phyloP scores from a whole-genome alignment of 2,888 invertebrate species.

The Theretra japonica region DNA sequence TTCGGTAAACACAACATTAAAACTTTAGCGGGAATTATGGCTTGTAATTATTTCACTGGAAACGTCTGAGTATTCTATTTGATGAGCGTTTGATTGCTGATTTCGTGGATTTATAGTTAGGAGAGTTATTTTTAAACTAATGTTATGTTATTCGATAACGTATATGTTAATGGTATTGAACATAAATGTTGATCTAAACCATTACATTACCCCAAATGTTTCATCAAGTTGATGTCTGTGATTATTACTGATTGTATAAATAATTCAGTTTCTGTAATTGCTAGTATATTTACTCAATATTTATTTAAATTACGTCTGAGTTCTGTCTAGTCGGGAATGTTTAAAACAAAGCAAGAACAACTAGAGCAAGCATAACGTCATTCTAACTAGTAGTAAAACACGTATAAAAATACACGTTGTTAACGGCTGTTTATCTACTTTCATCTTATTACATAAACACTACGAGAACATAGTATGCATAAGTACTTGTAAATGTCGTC shows the following conservation, averaged over 20 bases:
- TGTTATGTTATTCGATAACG: too few species aligned
- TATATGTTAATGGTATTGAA: too few species aligned
- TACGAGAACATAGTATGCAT: conserved; percentile 2
- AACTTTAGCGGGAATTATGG: conserved; percentile 9
- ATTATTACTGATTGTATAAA: too few species aligned
- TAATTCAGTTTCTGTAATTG: background rate
- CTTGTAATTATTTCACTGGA: background rate
- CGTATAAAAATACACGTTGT: background rate
- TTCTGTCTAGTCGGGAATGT: background rate
- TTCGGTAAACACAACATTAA: conserved; percentile 1
- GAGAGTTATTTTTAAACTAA: too few species aligned
- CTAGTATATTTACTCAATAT: background rate
- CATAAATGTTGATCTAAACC: too few species aligned
- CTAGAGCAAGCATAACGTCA: background rate
- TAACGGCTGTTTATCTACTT: conserved; percentile 1
- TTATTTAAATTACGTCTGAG: background rate
- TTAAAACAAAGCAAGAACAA: background rate
- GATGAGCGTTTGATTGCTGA: background rate
- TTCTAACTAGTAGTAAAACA: background rate
- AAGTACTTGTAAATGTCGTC: conserved; percentile 11
- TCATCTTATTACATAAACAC: conserved; percentile 21
- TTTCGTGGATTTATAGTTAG: background rate
- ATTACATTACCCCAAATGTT: too few species aligned
- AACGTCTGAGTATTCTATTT: conserved; percentile 8
- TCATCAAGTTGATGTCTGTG: too few species aligned